Percentiles rank a stretch among this genome's conserved stretches.
These are phyloP conservation scores for Pachyseris speciosa DNA, from an alignment of 64 coral and sea anemone genomes.

Conservation along the genomic window DNA sequence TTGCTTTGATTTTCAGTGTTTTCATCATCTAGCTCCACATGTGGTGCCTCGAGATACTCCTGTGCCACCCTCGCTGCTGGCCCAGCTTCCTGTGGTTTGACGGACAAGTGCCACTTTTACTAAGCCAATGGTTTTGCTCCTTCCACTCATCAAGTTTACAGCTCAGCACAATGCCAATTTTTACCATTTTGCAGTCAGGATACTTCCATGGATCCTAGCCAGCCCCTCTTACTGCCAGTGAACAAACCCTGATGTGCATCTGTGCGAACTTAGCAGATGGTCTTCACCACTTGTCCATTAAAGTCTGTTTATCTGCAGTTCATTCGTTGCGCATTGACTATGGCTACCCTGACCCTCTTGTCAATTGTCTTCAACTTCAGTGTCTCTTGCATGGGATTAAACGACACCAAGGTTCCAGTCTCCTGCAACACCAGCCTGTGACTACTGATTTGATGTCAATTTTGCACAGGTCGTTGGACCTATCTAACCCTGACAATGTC, in stretches of 20 bases:
- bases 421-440: neutral
- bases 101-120: neutral
- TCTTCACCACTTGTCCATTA: neutral
- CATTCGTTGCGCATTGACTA: constrained; percentile 8
- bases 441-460: neutral
- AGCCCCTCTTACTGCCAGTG: constrained; percentile 6
- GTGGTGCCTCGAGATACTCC: neutral
- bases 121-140: neutral
- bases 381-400: neutral
- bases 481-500: neutral
- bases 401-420: neutral
- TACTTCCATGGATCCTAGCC: neutral
- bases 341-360: constrained; percentile 10
- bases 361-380: constrained; percentile 6
- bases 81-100: neutral
- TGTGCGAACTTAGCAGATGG: neutral
- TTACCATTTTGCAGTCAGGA: constrained; percentile 14
- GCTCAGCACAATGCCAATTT: constrained; percentile 10
- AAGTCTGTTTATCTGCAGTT: neutral
- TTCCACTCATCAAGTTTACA: constrained; percentile 31
- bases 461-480: neutral
- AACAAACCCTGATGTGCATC: neutral
- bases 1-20: constrained; percentile 8
- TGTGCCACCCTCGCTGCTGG: neutral
- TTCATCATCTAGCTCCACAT: neutral